Evolutionary conservation across 2,888 invertebrate genomes (phyloP).

Genomic region (Dynastes grantii): DNA sequence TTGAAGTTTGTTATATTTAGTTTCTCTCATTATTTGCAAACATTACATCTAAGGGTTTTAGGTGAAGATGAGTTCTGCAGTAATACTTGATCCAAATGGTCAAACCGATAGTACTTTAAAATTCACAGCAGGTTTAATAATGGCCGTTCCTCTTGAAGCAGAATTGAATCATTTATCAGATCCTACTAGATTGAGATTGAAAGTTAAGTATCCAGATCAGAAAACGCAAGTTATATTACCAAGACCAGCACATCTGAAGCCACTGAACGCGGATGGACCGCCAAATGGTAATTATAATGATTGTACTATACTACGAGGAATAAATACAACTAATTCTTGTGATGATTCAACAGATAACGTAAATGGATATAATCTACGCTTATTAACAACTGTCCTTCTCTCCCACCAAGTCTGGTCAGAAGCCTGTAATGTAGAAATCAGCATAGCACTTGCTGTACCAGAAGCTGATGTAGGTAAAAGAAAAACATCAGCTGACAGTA

Average conservation of each 20-base stretch:
- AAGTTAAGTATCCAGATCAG: constrained; percentile 94
- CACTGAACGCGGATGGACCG: constrained; percentile 75
- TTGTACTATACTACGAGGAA: neutral
- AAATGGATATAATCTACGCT: constrained; percentile 76
- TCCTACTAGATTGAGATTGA: constrained; percentile 83
- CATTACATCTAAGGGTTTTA: constrained; percentile 60
- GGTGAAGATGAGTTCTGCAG: constrained; percentile 86
- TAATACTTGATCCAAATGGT: constrained; percentile 88
- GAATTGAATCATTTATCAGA: constrained; percentile 87
- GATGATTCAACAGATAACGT: constrained; percentile 68
- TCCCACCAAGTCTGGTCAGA: constrained; percentile 96
- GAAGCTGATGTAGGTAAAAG: constrained; percentile 72
- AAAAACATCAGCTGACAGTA: constrained; percentile 68
- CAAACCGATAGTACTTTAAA: constrained; percentile 87
- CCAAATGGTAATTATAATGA: constrained; percentile 61
- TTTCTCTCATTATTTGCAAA: neutral
- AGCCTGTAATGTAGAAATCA: constrained; percentile 90
- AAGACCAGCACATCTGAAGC: constrained; percentile 82
- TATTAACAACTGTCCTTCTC: constrained; percentile 89
- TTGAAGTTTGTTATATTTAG: constrained; percentile 70
- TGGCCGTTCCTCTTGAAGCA: constrained; percentile 90
- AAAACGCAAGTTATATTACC: constrained; percentile 89
- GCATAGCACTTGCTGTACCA: constrained; percentile 84
- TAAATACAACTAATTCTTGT: constrained; percentile 5
- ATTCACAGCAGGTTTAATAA: constrained; percentile 93